These are phyloP conservation scores for Andrena praecox DNA, from an alignment of 2,888 invertebrate species.

Conservation along the genomic window DNA sequence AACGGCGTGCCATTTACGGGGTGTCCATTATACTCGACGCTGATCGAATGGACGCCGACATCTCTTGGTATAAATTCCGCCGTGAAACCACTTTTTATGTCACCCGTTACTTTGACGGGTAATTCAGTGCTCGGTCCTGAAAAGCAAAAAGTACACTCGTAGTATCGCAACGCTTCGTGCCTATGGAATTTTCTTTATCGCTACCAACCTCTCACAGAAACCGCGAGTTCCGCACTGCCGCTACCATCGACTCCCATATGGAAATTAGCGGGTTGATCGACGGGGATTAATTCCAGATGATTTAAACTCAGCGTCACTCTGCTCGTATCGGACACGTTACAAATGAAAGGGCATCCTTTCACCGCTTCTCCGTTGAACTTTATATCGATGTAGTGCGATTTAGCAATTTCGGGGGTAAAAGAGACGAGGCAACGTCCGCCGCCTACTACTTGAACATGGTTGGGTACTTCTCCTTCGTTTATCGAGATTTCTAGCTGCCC, in stretches of 20 bases:
- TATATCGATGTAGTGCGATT: constrained; percentile 96
- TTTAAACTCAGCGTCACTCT: constrained; percentile 90
- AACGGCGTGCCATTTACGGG: constrained; percentile 96
- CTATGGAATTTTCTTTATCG: not conserved
- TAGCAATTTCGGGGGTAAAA: constrained; percentile 96
- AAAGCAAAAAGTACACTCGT: constrained; percentile 44
- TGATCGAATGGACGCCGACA: constrained; percentile 97
- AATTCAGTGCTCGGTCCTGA: constrained; percentile 93
- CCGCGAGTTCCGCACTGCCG: constrained; percentile 92
- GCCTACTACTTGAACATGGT: constrained; percentile 98
- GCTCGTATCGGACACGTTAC: constrained; percentile 93
- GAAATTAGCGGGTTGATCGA: constrained; percentile 92
- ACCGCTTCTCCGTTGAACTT: constrained; percentile 98
- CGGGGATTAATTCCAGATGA: constrained; percentile 93
- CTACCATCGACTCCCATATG: constrained; percentile 92
- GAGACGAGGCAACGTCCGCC: constrained; percentile 97
- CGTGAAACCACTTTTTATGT: constrained; percentile 94
- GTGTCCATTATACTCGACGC: constrained; percentile 95
- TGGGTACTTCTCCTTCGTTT: constrained; percentile 99
- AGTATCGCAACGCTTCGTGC: not conserved
- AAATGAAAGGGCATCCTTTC: constrained; percentile 95
- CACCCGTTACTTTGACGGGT: constrained; percentile 95
- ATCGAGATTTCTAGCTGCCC: constrained; percentile 99
- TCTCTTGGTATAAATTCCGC: constrained; percentile 96
- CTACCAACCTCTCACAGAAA: constrained; percentile 90